Evolutionary conservation across 2,113 vertebrate genomes (phyloP).

Genomic region (Nibea albiflora): DNA sequence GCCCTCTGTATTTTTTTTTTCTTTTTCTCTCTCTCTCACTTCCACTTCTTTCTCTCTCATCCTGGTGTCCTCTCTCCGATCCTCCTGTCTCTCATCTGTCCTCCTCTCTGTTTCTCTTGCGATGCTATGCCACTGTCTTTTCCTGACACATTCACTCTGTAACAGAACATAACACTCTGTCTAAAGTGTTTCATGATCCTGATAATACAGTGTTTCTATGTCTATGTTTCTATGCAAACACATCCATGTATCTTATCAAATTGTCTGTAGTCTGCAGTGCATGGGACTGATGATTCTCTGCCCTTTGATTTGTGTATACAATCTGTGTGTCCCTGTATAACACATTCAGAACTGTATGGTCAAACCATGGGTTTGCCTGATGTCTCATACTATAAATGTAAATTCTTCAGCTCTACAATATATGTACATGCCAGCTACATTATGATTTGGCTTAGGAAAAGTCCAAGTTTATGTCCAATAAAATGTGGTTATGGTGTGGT

Average conservation of each 20-base stretch:
- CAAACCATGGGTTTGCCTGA: neutral
- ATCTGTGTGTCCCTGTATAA: neutral
- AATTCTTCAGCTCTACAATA: neutral
- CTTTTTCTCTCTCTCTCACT: constrained; percentile 33
- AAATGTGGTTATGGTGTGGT: neutral
- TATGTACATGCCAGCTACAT: neutral
- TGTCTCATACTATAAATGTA: neutral
- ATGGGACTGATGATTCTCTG: neutral
- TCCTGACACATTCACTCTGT: neutral
- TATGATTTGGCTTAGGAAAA: neutral
- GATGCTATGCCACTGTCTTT: neutral
- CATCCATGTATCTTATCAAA: neutral
- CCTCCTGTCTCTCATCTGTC: constrained; percentile 33
- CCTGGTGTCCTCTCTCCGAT: constrained; percentile 5
- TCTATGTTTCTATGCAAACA: constrained; percentile 13
- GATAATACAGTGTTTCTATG: constrained; percentile 29
- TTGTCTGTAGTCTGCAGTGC: neutral
- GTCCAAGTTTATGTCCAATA: neutral
- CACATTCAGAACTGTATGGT: neutral
- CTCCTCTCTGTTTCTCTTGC: neutral
- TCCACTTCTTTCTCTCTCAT: constrained; percentile 37
- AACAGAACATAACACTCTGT: neutral
- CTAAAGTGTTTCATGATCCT: constrained; percentile 24
- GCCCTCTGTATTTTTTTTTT: constrained; percentile 58
- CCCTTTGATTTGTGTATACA: neutral